Percentiles rank a stretch among this genome's conserved stretches.
phyloP scores from a whole-genome alignment of 1,140 invertebrate genomes.

The Camponotus vicinus region DNA sequence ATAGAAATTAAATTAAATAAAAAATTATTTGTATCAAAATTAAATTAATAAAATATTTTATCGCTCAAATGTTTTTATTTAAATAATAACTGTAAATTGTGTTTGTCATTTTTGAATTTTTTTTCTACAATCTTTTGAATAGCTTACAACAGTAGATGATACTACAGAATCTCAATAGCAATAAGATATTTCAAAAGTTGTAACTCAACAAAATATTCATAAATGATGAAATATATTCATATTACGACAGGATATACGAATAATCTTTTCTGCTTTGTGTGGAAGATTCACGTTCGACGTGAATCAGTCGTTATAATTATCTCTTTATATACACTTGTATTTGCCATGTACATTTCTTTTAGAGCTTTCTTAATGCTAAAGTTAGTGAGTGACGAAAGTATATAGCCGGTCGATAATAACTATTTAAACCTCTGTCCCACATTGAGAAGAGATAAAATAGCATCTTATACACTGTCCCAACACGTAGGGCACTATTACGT shows the following conservation, averaged over 20 bases:
- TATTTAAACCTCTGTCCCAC: conserved; percentile 63
- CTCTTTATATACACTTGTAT: conserved; percentile 74
- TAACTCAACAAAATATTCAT: conserved; percentile 76
- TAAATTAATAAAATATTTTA: conserved; percentile 25
- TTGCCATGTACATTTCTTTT: conserved; percentile 73
- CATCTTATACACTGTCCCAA: conserved; percentile 13
- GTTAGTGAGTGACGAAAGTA: conserved; percentile 74
- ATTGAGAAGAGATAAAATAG: conserved; percentile 52
- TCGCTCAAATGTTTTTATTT: conserved; percentile 42
- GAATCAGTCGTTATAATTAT: conserved; percentile 69
- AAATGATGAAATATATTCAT: conserved; percentile 79
- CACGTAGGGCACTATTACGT: conserved; percentile 2
- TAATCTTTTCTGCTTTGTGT: conserved; percentile 54
- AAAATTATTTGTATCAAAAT: not conserved
- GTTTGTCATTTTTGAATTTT: conserved; percentile 49
- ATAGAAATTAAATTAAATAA: conserved; percentile 27
- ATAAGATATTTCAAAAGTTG: conserved; percentile 71
- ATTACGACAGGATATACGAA: conserved; percentile 75
- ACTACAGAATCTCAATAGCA: conserved; percentile 76
- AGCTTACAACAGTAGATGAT: conserved; percentile 45
- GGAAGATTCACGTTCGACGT: conserved; percentile 68
- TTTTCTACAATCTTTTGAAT: conserved; percentile 50
- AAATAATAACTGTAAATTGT: conserved; percentile 29
- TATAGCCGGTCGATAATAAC: conserved; percentile 71
- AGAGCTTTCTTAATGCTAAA: conserved; percentile 73